Evolutionary conservation across 2,113 vertebrate genomes (phyloP).

Genomic region (Capreolus pygargus): DNA sequence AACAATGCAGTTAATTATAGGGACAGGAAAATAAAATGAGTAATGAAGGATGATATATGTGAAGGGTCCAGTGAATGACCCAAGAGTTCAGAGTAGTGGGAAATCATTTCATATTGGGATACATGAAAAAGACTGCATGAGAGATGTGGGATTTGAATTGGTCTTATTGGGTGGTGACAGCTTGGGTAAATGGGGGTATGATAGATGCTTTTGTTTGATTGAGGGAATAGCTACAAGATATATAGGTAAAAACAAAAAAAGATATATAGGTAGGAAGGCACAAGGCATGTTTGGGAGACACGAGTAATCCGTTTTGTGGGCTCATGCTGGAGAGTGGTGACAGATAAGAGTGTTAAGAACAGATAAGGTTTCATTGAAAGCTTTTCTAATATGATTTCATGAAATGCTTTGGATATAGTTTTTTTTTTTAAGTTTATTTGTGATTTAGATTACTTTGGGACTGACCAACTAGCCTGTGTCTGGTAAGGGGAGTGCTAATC

Average conservation of each 20-base stretch:
- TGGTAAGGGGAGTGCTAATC: neutral
- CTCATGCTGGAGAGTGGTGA: neutral
- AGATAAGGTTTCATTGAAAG: neutral
- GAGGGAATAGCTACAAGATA: neutral
- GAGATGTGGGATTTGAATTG: neutral
- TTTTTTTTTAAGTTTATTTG: neutral
- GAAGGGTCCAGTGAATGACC: neutral
- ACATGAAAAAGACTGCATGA: neutral
- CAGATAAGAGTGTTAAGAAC: neutral
- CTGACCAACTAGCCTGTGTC: neutral
- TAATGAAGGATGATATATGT: neutral
- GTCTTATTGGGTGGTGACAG: neutral
- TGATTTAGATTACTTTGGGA: neutral
- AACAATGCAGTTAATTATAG: neutral
- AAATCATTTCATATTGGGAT: neutral
- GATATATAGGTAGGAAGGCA: neutral
- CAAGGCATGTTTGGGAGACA: neutral
- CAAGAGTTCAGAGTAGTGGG: neutral
- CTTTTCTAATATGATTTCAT: neutral
- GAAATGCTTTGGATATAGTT: neutral
- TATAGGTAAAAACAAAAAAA: neutral
- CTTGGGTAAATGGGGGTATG: neutral
- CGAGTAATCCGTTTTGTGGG: neutral
- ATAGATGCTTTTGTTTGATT: neutral
- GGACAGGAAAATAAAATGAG: slow-evolving; percentile 23